Evolutionary conservation across 1,140 invertebrate species (phyloP), one percentile per base, ranked within the genome.

Genomic region (Drosophila navojoa): DNA sequence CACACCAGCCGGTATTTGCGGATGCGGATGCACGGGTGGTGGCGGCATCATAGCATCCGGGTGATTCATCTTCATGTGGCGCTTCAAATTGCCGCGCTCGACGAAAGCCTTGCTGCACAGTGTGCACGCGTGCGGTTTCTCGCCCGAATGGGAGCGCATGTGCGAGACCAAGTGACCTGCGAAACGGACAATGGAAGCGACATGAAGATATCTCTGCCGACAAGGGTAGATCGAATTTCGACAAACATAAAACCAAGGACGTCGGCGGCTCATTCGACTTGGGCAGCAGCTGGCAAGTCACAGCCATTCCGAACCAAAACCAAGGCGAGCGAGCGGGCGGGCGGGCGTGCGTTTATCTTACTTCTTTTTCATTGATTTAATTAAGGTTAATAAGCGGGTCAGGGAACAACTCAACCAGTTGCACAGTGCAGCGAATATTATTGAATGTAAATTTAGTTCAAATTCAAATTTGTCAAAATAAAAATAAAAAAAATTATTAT

Each of bases 91-190:
- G 54, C 95, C 95, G 79, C 96, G 96, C 81, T 96, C 95, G 42
- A 95, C 95, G 92, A 97, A 97, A 5, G 95, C 95, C 92, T 96
- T 96, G 70, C 95, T 95, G 86, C 96, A 96, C 76, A 95, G 94
- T 1, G 94, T 94, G 86, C 96, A 97, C 27, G 94, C 94, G 91
- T 96, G 96, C 45, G 96, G 96, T 70, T 96, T 93, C 87, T 98
- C 97, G 44, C 96, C 97, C 15, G 96, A 96, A 92, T 99, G 98
- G 25, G 97, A 97, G 60, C 97, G 94, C 77, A 97, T 94, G 91
- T 99, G 98, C 1, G 96, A 96, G 59, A 97, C 96, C 62, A 99
- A 94, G 93, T 99, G 98, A 44, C 93, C 93, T 94, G 77, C 32
- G 82, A 79, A 87, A 82, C 79, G 84, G 79, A 87, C 82, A 87